Evolutionary conservation across 2,113 vertebrate genomes (phyloP).

Genomic region (Hyperoodon ampullatus): DNA sequence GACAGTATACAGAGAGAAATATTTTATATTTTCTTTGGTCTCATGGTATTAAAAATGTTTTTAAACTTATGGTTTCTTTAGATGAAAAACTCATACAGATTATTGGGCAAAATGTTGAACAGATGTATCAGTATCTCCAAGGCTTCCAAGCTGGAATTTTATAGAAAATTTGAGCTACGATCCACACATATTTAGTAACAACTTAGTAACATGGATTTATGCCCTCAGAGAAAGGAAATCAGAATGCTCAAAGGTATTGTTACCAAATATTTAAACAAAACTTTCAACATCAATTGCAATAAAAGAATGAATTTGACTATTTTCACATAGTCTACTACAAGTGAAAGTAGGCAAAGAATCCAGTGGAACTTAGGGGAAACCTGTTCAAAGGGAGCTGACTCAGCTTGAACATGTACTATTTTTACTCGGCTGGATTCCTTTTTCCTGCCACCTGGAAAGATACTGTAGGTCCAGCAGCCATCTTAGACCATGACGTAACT

Average conservation of each 20-base stretch:
- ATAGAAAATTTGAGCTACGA: background rate
- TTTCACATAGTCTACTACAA: background rate
- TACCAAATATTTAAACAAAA: slow-evolving; percentile 8
- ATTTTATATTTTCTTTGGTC: background rate
- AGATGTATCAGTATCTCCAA: slow-evolving; percentile 26
- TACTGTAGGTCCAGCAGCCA: background rate
- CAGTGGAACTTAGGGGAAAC: background rate
- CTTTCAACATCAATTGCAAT: background rate
- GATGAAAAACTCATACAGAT: background rate
- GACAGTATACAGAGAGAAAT: background rate
- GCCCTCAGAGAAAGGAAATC: slow-evolving; percentile 15
- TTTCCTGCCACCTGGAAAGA: background rate
- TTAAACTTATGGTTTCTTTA: background rate
- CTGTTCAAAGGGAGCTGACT: background rate
- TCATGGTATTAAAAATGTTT: background rate
- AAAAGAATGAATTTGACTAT: slow-evolving; percentile 24
- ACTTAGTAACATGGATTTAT: slow-evolving; percentile 12
- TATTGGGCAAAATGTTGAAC: slow-evolving; percentile 9
- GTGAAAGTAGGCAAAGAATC: background rate
- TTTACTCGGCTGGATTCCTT: background rate
- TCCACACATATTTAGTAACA: slow-evolving; percentile 32
- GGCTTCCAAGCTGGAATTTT: slow-evolving; percentile 27
- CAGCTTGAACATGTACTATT: background rate
- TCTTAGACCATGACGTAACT: background rate
- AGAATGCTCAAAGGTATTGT: slow-evolving; percentile 11